Evolutionary conservation across 1,140 invertebrate species (phyloP).

Genomic region (Aphaenogaster floridana): DNA sequence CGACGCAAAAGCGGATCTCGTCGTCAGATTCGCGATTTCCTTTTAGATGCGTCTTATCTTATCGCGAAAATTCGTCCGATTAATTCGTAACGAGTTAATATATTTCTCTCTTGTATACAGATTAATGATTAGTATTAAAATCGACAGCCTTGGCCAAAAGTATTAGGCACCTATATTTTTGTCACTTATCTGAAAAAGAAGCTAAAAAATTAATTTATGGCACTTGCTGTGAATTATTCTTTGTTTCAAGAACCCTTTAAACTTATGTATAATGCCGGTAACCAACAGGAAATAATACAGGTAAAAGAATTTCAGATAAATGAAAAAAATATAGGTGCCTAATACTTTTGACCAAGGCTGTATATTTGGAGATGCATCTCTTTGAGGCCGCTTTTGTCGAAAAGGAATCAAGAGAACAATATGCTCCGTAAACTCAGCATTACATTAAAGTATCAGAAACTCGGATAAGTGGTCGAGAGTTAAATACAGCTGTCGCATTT

Average conservation of each 20-base stretch:
- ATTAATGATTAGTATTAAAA: neutral
- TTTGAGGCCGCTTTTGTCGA: neutral
- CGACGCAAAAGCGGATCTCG: constrained; percentile 2
- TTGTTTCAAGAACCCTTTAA: too few relatives aligned
- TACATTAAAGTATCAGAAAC: neutral
- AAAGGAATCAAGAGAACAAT: neutral
- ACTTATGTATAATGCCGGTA: too few relatives aligned
- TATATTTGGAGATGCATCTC: neutral
- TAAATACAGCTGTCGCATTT: neutral
- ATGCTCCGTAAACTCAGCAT: neutral
- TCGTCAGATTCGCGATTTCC: neutral
- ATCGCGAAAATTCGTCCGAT: neutral
- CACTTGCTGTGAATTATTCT: too few relatives aligned
- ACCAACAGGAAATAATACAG: too few relatives aligned
- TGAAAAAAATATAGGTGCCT: too few relatives aligned
- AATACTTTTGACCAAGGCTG: too few relatives aligned
- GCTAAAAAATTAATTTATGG: too few relatives aligned
- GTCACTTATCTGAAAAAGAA: too few relatives aligned
- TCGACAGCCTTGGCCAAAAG: neutral
- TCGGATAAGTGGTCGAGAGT: neutral
- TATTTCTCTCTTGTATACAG: neutral
- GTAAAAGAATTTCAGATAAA: too few relatives aligned
- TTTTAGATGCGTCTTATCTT: neutral
- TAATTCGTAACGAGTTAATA: neutral
- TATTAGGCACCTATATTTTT: too few relatives aligned